phyloP scores from a whole-genome alignment of 2,113 vertebrate genomes.

The Ia io region DNA sequence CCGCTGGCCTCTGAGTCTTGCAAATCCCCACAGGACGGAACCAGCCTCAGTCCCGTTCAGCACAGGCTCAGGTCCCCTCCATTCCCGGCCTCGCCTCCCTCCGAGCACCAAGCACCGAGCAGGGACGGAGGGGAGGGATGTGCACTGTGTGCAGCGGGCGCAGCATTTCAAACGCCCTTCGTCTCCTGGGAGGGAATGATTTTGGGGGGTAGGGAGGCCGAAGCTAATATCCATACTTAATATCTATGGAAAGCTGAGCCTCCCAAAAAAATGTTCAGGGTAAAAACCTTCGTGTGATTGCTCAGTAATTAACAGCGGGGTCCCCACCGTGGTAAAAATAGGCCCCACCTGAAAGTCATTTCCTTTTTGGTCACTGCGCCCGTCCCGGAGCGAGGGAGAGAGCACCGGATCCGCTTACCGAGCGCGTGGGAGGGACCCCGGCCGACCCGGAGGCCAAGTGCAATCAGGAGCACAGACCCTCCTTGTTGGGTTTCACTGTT shows the following conservation, averaged over 20 bases:
- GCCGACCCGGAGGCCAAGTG: background rate
- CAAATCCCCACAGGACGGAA: background rate
- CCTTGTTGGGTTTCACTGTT: background rate
- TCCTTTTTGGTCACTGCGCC: background rate
- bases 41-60: background rate
- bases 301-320: constrained; percentile 20
- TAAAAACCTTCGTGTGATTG: constrained; percentile 27
- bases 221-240: constrained; percentile 44
- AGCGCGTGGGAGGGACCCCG: background rate
- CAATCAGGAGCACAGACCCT: background rate
- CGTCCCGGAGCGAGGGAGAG: background rate
- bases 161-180: background rate
- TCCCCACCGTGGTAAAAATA: background rate
- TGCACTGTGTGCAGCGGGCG: background rate
- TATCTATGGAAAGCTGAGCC: constrained; percentile 42
- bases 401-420: background rate
- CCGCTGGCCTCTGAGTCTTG: background rate
- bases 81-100: background rate
- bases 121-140: background rate
- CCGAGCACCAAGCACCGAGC: rapidly evolving
- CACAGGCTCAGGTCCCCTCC: no score
- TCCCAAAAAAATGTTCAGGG: background rate
- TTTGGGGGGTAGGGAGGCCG: background rate
- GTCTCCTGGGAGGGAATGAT: background rate
- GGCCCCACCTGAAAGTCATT: constrained; percentile 40